Conservation (phyloP, 2,113 vertebrate genomes). For the Hypocryptadius cinnamomeus region DNA sequence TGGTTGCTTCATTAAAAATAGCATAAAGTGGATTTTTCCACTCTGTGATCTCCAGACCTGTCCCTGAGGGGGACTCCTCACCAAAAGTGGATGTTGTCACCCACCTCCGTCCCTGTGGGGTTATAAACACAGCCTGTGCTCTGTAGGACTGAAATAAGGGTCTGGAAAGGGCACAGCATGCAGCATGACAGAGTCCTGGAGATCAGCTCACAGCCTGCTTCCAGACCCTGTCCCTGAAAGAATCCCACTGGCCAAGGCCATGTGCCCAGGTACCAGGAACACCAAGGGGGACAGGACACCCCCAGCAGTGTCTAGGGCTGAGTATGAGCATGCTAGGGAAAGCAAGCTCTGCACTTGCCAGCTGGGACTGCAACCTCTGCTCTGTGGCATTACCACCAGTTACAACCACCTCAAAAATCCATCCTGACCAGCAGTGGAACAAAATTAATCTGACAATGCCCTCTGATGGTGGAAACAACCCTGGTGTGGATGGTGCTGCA, state of each 20-base stretch:
- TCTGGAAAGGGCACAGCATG: background rate
- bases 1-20: background rate
- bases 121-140: background rate
- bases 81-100: background rate
- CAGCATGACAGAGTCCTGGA: background rate
- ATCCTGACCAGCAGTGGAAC: background rate
- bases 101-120: background rate
- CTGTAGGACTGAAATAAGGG: background rate
- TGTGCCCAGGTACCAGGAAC: background rate
- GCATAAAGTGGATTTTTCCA: background rate
- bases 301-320: background rate
- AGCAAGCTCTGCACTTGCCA: background rate
- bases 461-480: constrained; percentile 27
- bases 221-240: background rate
- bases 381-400: accelerated
- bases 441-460: background rate
- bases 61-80: background rate
- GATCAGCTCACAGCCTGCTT: background rate
- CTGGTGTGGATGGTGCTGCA: accelerated
- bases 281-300: background rate
- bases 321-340: background rate
- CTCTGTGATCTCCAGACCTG: background rate
- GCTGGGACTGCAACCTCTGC: background rate
- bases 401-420: background rate
- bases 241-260: background rate